A percentile compares a stretch with the other conserved stretches of the same genome.
Evolutionary conservation across 2,113 vertebrate genomes (phyloP).

Genomic region (Crotophaga sulcirostris): DNA sequence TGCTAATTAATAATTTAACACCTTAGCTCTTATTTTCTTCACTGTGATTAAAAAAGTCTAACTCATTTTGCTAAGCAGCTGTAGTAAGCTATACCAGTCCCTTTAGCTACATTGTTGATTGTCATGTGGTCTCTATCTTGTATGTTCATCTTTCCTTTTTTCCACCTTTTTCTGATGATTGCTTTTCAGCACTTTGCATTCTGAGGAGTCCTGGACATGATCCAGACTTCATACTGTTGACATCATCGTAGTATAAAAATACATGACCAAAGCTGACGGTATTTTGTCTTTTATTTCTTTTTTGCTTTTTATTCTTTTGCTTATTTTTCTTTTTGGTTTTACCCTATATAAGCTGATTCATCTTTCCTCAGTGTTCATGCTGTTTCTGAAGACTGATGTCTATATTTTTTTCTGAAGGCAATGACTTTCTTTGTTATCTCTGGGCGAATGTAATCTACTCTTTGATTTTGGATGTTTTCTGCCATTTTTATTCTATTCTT

Average conservation of each 20-base stretch:
- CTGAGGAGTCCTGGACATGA: background rate
- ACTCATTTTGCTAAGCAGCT: background rate
- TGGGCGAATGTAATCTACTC: background rate
- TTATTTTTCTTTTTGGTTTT: background rate
- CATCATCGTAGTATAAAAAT: background rate
- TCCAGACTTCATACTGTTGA: background rate
- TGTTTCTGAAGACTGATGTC: background rate
- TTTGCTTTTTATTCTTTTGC: background rate
- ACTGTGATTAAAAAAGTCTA: background rate
- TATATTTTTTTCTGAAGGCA: background rate
- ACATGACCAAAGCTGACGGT: background rate
- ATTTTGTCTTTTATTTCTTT: background rate
- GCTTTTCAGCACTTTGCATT: background rate
- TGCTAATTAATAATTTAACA: background rate
- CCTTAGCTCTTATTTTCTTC: background rate
- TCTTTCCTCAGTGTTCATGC: background rate
- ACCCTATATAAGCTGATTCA: fast-evolving
- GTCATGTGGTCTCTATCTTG: background rate
- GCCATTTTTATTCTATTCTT: background rate
- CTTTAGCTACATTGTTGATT: background rate
- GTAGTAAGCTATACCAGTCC: background rate
- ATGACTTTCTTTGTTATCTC: background rate
- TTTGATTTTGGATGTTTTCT: background rate
- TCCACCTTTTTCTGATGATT: background rate
- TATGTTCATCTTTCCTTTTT: background rate